phyloP scores from a whole-genome alignment of 2,113 vertebrate genomes.

The Chaetops frenatus region DNA sequence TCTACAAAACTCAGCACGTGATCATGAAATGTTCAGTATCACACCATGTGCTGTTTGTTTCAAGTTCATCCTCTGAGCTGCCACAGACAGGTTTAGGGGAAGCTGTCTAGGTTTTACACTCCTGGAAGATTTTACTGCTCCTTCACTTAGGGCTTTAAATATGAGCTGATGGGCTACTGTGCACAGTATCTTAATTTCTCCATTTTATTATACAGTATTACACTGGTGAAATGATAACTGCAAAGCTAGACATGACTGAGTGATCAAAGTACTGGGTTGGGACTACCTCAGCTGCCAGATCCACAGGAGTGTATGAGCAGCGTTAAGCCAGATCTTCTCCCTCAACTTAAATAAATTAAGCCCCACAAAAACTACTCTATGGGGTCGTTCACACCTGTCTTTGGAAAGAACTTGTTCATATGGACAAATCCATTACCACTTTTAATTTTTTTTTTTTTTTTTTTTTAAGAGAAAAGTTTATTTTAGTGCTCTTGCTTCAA shows the following conservation, averaged over 20 bases:
- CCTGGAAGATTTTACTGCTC: background rate
- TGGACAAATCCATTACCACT: background rate
- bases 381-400: background rate
- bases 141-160: background rate
- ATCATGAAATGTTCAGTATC: background rate
- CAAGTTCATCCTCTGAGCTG: background rate
- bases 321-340: background rate
- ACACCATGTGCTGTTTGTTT: background rate
- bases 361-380: rapidly evolving
- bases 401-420: background rate
- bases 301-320: background rate
- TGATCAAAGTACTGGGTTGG: background rate
- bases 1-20: background rate
- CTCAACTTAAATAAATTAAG: background rate
- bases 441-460: background rate
- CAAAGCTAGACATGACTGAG: background rate
- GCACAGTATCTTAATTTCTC: background rate
- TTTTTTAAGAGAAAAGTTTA: background rate
- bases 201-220: background rate
- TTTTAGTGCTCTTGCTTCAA: background rate
- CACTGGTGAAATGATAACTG: background rate
- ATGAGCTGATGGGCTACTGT: background rate
- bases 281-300: background rate
- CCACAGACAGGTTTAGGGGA: background rate
- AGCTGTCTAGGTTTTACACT: background rate